phyloP scores from a whole-genome alignment of 1,140 invertebrate species.

The Panonychus citri region DNA sequence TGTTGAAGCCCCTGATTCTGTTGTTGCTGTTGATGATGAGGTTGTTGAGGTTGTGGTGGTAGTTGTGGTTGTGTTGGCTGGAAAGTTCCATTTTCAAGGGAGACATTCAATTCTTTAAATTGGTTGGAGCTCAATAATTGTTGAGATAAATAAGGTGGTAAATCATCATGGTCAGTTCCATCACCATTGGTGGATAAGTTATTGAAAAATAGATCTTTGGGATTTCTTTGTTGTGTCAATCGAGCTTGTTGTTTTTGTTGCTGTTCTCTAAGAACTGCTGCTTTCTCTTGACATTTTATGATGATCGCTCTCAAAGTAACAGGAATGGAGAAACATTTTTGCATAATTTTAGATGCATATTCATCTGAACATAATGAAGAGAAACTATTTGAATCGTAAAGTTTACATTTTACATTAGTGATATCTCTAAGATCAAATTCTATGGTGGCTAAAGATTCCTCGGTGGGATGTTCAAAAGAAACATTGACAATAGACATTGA shows the following conservation, averaged over 20 bases:
- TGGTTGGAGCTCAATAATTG: slow-evolving; percentile 4
- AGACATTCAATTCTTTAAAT: neutral
- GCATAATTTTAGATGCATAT: slow-evolving; percentile 55
- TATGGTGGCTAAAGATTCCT: slow-evolving; percentile 72
- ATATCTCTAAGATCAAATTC: slow-evolving; percentile 66
- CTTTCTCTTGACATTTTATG: slow-evolving; percentile 25
- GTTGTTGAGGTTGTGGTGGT: too few species aligned
- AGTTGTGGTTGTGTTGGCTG: neutral
- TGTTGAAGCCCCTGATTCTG: too few species aligned
- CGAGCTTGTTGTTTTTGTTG: slow-evolving; percentile 1
- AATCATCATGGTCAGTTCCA: neutral
- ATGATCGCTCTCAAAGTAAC: slow-evolving; percentile 53
- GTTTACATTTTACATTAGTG: slow-evolving; percentile 37
- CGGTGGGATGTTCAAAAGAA: slow-evolving; percentile 70
- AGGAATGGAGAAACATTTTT: slow-evolving; percentile 68
- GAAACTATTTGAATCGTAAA: slow-evolving; percentile 34
- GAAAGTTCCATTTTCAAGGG: neutral
- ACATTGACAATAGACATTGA: slow-evolving; percentile 64
- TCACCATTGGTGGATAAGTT: neutral
- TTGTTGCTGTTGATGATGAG: too few species aligned
- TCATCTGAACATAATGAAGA: slow-evolving; percentile 33
- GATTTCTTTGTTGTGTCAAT: neutral
- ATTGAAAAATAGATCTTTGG: neutral
- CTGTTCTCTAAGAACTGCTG: neutral
- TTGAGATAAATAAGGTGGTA: neutral